These are phyloP conservation scores for Dysdera silvatica DNA, from an alignment of 1,140 invertebrate genomes.

Conservation along the genomic window DNA sequence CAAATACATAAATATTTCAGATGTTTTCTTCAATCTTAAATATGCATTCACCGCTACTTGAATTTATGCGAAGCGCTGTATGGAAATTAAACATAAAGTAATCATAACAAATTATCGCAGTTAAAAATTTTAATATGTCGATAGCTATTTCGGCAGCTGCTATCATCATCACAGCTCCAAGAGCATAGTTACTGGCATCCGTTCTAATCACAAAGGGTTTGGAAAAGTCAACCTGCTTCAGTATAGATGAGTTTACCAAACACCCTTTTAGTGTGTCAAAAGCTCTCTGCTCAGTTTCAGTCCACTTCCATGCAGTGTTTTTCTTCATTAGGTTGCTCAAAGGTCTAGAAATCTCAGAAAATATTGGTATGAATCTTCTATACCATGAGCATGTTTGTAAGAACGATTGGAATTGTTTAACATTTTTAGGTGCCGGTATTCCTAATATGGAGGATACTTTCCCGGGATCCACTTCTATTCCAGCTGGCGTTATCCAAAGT, in stretches of 20 bases:
- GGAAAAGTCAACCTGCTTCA: background rate
- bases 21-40: too few species aligned
- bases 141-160: too few species aligned
- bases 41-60: too few species aligned
- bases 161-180: conserved; percentile 37
- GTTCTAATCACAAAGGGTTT: conserved; percentile 1
- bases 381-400: background rate
- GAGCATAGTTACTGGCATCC: conserved; percentile 19
- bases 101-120: too few species aligned
- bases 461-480: background rate
- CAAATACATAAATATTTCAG: too few species aligned
- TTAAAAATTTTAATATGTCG: too few species aligned
- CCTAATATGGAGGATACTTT: background rate
- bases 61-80: too few species aligned
- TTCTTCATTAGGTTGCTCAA: background rate
- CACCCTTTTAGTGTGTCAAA: conserved; percentile 28
- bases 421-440: background rate
- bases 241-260: conserved; percentile 27
- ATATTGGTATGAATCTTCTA: background rate
- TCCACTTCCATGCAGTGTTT: conserved; percentile 13
- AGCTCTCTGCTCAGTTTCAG: background rate
- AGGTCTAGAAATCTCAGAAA: background rate
- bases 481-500: background rate
- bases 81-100: too few species aligned
- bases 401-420: background rate